Percentiles rank a stretch among this genome's conserved stretches.
Evolutionary conservation across 2,113 vertebrate genomes (phyloP).

Genomic region (Megaceryle maxima): DNA sequence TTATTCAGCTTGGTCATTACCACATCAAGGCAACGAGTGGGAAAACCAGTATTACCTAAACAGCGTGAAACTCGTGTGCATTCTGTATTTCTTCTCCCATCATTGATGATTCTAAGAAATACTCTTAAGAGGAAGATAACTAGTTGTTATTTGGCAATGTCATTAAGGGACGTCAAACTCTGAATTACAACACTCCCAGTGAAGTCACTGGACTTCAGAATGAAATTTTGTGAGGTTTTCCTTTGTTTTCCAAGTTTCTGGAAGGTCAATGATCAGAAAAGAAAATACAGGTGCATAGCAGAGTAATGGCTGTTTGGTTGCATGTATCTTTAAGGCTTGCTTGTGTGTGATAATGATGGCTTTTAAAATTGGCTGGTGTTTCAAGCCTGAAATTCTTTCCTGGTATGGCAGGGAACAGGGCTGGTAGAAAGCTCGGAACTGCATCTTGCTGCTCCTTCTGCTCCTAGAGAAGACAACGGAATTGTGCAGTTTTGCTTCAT

Average conservation of each 20-base stretch:
- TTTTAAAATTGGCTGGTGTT: slow-evolving; percentile 44
- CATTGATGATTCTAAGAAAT: slow-evolving; percentile 29
- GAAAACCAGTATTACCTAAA: neutral
- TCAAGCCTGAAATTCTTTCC: slow-evolving; percentile 24
- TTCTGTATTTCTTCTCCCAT: slow-evolving; percentile 26
- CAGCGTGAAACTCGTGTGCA: neutral
- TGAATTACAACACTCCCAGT: neutral
- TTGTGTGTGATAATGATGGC: slow-evolving; percentile 31
- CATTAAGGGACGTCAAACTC: neutral
- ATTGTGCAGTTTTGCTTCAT: neutral
- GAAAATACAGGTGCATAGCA: slow-evolving; percentile 12
- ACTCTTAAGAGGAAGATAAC: neutral
- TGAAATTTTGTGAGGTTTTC: neutral
- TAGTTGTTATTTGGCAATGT: neutral
- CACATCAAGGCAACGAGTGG: slow-evolving; percentile 3
- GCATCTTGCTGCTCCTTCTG: neutral
- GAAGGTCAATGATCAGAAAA: slow-evolving; percentile 3
- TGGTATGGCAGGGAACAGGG: neutral
- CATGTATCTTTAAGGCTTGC: slow-evolving; percentile 12
- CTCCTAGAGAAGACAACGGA: neutral
- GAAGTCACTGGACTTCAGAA: neutral
- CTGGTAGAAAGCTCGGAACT: neutral
- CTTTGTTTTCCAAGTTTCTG: neutral
- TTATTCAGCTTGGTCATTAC: slow-evolving; percentile 11
- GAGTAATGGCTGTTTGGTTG: slow-evolving; percentile 4